Conservation (phyloP, 2,888 invertebrate species). For the Polietes domitor region DNA sequence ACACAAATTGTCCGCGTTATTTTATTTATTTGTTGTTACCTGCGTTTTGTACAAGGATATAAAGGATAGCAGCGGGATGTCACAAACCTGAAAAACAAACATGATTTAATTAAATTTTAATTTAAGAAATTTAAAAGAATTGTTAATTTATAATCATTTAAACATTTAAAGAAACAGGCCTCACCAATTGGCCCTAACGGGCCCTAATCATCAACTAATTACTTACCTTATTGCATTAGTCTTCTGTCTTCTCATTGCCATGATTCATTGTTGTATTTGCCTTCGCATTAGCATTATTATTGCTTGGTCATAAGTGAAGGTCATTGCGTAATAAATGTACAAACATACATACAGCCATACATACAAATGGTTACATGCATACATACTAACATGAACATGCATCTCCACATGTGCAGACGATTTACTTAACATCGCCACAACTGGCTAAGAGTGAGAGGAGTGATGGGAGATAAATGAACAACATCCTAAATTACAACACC, state of each 20-base stretch:
- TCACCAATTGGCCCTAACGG: background rate
- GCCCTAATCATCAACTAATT: conserved; percentile 33
- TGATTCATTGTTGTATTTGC: background rate
- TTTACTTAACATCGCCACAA: conserved; percentile 11
- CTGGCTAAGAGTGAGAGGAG: background rate
- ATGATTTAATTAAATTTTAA: too few relatives aligned
- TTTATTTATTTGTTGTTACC: too few relatives aligned
- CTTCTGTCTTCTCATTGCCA: background rate
- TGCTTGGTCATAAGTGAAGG: conserved; percentile 38
- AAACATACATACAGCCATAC: background rate
- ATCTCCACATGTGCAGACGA: background rate
- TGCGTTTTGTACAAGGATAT: too few relatives aligned
- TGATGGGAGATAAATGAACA: background rate
- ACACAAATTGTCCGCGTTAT: too few relatives aligned
- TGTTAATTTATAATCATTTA: too few relatives aligned
- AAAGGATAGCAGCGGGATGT: too few relatives aligned
- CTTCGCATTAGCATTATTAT: background rate
- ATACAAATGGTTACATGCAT: background rate
- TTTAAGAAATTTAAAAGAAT: too few relatives aligned
- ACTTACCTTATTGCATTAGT: background rate
- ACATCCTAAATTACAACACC: conserved; percentile 49
- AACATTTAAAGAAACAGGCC: too few relatives aligned
- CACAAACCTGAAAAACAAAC: too few relatives aligned
- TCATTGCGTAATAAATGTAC: conserved; percentile 35
- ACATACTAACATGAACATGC: background rate